These are phyloP conservation scores for Heterohyrax brucei DNA, from an alignment of 2,797 vertebrate species.

Conservation along the genomic window DNA sequence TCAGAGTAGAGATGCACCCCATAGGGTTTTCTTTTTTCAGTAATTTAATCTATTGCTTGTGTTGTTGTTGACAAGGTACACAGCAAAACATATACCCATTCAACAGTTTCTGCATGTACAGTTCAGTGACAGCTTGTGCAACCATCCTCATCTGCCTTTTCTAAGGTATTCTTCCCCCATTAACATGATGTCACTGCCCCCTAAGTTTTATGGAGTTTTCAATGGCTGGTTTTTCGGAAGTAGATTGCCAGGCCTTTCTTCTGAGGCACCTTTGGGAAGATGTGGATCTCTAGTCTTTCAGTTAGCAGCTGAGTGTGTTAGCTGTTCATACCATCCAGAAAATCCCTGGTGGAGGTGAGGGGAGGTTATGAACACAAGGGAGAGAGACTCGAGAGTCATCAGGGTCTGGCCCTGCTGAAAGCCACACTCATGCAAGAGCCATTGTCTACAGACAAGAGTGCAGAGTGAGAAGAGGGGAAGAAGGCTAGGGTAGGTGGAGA, in stretches of 20 bases:
- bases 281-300: background rate
- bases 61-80: background rate
- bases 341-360: background rate
- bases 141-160: background rate
- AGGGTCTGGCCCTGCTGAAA: background rate
- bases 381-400: accelerated
- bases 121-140: background rate
- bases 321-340: background rate
- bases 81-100: background rate
- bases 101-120: background rate
- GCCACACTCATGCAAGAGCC: background rate
- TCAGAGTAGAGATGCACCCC: background rate
- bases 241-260: background rate
- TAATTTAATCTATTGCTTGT: background rate
- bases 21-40: background rate
- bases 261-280: background rate
- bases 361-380: background rate
- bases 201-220: background rate
- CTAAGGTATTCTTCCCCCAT: background rate
- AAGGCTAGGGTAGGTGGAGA: background rate
- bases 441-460: background rate
- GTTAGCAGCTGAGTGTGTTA: background rate
- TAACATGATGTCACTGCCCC: background rate
- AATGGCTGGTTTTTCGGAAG: background rate
- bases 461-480: too few species aligned